Evolutionary conservation across 1,140 invertebrate genomes (phyloP).

Genomic region (Ptiloglossa arizonensis): DNA sequence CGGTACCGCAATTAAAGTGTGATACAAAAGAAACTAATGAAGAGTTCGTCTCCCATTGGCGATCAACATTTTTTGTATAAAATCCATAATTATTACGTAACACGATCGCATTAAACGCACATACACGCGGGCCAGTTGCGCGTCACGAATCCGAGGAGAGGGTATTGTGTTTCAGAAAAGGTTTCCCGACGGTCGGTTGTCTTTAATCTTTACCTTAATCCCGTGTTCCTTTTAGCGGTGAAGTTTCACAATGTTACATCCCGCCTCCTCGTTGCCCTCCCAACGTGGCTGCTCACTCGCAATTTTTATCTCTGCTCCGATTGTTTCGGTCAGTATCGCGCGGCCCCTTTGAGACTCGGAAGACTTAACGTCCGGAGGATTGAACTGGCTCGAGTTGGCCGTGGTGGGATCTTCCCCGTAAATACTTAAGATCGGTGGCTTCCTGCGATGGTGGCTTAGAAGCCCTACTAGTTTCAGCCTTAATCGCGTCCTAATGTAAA

Average conservation of each 20-base stretch:
- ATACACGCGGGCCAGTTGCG: too few relatives aligned
- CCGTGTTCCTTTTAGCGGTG: too few relatives aligned
- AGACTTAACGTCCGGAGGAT: constrained; percentile 32
- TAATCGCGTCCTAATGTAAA: constrained; percentile 6
- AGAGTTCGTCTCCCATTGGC: too few relatives aligned
- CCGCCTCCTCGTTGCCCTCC: too few relatives aligned
- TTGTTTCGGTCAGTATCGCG: not conserved
- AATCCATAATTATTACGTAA: too few relatives aligned
- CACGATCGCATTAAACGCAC: too few relatives aligned
- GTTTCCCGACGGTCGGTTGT: not conserved
- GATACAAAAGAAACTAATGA: too few relatives aligned
- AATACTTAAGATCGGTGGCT: constrained; percentile 52
- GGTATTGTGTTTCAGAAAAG: constrained; percentile 31
- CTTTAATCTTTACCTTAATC: constrained; percentile 40
- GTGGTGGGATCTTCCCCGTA: constrained; percentile 28
- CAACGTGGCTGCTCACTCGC: too few relatives aligned
- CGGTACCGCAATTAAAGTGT: too few relatives aligned
- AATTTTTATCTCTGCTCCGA: not conserved
- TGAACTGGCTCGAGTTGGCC: constrained; percentile 17
- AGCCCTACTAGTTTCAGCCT: constrained; percentile 13
- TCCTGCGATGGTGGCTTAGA: constrained; percentile 41
- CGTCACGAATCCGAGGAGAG: too few relatives aligned
- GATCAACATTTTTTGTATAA: too few relatives aligned
- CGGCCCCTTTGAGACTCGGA: constrained; percentile 18
- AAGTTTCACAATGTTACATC: not conserved